Conservation (phyloP, 92 coral and sea anemone species). For the Diadumene lineata region DNA sequence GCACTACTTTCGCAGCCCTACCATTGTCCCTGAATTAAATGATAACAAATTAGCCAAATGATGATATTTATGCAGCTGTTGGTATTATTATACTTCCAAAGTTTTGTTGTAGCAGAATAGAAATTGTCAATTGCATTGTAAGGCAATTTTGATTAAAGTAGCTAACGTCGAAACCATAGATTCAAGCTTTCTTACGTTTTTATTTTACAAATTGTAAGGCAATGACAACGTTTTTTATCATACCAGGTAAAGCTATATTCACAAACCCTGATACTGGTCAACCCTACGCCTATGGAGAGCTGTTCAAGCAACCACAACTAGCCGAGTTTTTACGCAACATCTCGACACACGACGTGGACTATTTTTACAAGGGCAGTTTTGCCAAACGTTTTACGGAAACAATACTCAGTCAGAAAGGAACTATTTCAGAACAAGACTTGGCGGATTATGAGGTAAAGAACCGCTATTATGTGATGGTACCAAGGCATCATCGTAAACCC, state of each 20-base stretch:
- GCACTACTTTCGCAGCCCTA: too few species aligned
- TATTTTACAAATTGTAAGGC: neutral
- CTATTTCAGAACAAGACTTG: constrained; percentile 66
- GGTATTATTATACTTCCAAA: too few species aligned
- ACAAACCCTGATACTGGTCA: constrained; percentile 81
- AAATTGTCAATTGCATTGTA: too few species aligned
- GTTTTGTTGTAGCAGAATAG: too few species aligned
- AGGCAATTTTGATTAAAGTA: too few species aligned
- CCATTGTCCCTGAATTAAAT: too few species aligned
- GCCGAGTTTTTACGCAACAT: constrained; percentile 72
- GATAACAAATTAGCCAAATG: too few species aligned
- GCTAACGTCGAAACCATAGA: too few species aligned
- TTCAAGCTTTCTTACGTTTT: neutral
- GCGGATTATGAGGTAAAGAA: constrained; percentile 46
- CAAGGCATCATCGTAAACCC: too few species aligned
- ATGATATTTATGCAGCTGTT: too few species aligned
- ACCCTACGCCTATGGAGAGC: constrained; percentile 69
- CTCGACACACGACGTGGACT: constrained; percentile 49
- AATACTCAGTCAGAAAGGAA: constrained; percentile 61
- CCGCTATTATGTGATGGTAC: neutral
- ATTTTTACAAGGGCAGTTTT: constrained; percentile 77
- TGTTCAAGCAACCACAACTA: constrained; percentile 80
- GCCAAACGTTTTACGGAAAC: constrained; percentile 57
- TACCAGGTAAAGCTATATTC: constrained; percentile 63
- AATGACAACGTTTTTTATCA: too few species aligned